Conservation (phyloP, 2,888 invertebrate species). For the Eristalis pertinax region DNA sequence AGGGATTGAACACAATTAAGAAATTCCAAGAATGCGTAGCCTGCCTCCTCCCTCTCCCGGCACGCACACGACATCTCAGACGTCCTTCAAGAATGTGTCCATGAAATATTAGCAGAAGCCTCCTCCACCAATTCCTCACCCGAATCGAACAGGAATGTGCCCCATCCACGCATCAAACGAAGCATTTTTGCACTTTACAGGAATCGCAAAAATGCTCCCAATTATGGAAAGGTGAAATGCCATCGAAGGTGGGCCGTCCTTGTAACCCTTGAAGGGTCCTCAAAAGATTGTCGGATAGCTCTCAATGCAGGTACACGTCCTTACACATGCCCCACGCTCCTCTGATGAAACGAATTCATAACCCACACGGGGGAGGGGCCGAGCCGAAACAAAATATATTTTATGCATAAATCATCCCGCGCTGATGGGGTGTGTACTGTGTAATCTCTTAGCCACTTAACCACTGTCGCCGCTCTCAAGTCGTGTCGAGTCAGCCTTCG, state of each 20-base stretch:
- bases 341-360: background rate
- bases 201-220: background rate
- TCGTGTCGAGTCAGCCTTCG: background rate
- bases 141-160: background rate
- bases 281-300: background rate
- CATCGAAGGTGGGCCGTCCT: too few species aligned
- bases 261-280: too few species aligned
- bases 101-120: too few species aligned
- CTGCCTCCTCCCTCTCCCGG: background rate
- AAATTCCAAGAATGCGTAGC: background rate
- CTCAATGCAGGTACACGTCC: background rate
- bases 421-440: conserved; percentile 32
- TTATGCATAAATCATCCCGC: background rate
- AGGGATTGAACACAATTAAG: background rate
- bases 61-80: background rate
- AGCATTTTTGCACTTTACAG: background rate
- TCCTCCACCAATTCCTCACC: background rate
- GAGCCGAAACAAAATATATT: background rate
- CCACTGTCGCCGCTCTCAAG: conserved; percentile 3
- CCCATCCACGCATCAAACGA: background rate
- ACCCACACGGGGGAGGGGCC: background rate
- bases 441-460: conserved; percentile 44
- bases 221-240: background rate
- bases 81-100: background rate
- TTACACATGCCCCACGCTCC: background rate